Percentiles rank a stretch among this genome's conserved stretches.
These are phyloP conservation scores for Neelides sp. DNA, from an alignment of 1,140 invertebrate genomes.

Conservation along the genomic window DNA sequence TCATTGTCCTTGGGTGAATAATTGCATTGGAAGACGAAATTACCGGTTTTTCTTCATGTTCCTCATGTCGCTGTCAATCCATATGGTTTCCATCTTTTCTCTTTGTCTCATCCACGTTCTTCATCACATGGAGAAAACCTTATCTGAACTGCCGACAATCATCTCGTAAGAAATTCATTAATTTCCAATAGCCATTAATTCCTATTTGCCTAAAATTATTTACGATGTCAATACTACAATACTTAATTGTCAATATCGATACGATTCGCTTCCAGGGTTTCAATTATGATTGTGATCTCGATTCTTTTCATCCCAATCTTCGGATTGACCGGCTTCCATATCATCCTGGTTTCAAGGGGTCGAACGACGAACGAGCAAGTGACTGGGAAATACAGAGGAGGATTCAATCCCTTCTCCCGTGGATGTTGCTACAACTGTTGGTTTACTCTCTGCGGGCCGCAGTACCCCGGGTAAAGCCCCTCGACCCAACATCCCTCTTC, in stretches of 20 bases:
- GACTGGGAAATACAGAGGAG: slow-evolving; percentile 93
- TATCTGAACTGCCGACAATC: slow-evolving; percentile 69
- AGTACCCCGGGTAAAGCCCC: slow-evolving; percentile 77
- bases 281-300: slow-evolving; percentile 79
- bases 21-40: slow-evolving; percentile 96
- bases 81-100: slow-evolving; percentile 93
- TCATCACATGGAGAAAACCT: slow-evolving; percentile 62
- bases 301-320: slow-evolving; percentile 91
- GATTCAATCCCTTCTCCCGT: slow-evolving; percentile 90
- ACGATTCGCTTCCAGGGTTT: too few species aligned
- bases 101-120: slow-evolving; percentile 84
- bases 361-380: slow-evolving; percentile 99
- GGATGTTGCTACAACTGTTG: slow-evolving; percentile 90
- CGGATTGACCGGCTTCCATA: slow-evolving; percentile 93
- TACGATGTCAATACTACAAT: too few species aligned
- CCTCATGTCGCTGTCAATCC: slow-evolving; percentile 83
- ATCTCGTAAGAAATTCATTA: slow-evolving; percentile 74
- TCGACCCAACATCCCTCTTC: background rate
- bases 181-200: background rate
- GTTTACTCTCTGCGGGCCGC: slow-evolving; percentile 86
- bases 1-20: slow-evolving; percentile 99
- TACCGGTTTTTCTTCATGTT: slow-evolving; percentile 99
- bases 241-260: too few species aligned
- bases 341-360: slow-evolving; percentile 90
- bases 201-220: slow-evolving; percentile 7